Percentiles rank a stretch among this genome's conserved stretches.
phyloP scores from a whole-genome alignment of 30 jellyfish, hydroid and myxozoan species.

The Rhopilema esculentum region DNA sequence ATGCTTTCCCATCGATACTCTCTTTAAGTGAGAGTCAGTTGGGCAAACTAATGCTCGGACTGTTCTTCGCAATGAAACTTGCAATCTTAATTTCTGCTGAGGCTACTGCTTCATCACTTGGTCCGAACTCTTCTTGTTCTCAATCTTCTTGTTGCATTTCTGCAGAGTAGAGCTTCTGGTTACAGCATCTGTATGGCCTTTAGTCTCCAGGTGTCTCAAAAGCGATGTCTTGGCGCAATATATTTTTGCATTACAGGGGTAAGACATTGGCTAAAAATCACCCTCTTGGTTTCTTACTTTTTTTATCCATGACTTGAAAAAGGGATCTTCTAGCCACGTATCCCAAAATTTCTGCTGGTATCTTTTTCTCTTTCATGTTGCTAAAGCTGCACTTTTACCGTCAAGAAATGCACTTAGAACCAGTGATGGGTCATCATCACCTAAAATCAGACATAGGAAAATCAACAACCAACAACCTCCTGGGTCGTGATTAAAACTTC shows the following conservation, averaged over 20 bases:
- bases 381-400: neutral
- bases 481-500: no score
- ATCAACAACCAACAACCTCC: no score
- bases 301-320: slow-evolving; percentile 4
- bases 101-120: slow-evolving; percentile 26
- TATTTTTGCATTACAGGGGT: neutral
- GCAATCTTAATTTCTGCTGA: slow-evolving; percentile 45
- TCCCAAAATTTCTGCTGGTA: slow-evolving; percentile 15
- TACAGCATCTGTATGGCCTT: slow-evolving; percentile 24
- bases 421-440: no score
- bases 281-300: neutral
- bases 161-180: slow-evolving; percentile 3
- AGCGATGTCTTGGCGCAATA: slow-evolving; percentile 52
- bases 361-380: neutral
- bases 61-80: slow-evolving; percentile 43
- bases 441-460: no score
- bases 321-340: slow-evolving; percentile 6
- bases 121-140: neutral
- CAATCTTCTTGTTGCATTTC: neutral
- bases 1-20: no score
- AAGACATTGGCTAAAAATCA: slow-evolving; percentile 39
- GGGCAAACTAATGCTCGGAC: slow-evolving; percentile 17
- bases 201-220: slow-evolving; percentile 42
- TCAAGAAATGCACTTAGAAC: no score
- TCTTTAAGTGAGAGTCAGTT: no score